Conservation (phyloP, 2,113 vertebrate genomes). For the Chlorodrepanis virens region DNA sequence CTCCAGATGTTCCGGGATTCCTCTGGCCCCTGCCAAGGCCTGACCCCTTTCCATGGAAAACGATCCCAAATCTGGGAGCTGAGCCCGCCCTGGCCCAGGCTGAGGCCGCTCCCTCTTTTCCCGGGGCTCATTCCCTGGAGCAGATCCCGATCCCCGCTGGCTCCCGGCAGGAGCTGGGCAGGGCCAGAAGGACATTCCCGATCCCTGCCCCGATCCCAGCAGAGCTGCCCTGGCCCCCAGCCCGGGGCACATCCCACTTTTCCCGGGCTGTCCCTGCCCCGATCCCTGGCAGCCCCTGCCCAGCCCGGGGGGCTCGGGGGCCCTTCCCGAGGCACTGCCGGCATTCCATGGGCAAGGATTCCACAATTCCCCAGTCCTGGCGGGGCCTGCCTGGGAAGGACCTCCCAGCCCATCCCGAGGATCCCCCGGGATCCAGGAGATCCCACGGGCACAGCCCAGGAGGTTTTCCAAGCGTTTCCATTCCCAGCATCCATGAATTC, state of each 20-base stretch:
- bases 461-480: background rate
- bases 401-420: too few species aligned
- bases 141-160: background rate
- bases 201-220: background rate
- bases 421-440: background rate
- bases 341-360: background rate
- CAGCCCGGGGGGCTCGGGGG: background rate
- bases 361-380: background rate
- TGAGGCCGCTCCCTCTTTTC: background rate
- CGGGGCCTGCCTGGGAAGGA: accelerated
- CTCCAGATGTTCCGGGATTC: too few species aligned
- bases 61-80: too few species aligned
- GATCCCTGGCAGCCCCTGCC: background rate
- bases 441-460: background rate
- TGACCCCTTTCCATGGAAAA: background rate
- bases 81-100: too few species aligned
- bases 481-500: background rate
- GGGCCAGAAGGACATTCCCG: background rate
- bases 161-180: background rate
- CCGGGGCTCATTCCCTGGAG: background rate
- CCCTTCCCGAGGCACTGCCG: background rate
- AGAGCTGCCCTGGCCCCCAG: background rate
- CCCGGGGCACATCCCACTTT: background rate
- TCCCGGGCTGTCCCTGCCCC: background rate
- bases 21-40: background rate